Conservation (phyloP, 2,113 vertebrate species). For the Chiloscyllium plagiosum region DNA sequence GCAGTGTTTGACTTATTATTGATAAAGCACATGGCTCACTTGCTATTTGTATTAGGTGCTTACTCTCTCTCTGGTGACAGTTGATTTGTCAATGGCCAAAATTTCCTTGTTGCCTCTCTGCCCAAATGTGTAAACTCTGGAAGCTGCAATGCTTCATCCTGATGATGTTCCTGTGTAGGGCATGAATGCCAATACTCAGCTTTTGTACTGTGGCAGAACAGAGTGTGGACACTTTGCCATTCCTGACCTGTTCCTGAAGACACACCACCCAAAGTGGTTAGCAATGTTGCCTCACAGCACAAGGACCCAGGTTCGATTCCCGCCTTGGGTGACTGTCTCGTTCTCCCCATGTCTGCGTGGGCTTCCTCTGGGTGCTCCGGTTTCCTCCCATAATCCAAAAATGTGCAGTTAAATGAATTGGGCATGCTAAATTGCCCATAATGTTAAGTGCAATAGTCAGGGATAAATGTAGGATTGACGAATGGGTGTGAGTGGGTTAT, state of each 20-base stretch:
- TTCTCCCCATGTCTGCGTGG: no score
- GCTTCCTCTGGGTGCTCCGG: no score
- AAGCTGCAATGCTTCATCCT: background rate
- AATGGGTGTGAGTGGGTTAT: no score
- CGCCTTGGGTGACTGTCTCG: no score
- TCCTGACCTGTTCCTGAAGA: background rate
- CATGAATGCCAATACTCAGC: background rate
- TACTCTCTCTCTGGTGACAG: background rate
- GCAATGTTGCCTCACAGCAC: no score
- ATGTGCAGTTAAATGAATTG: no score
- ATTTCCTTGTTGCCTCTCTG: background rate
- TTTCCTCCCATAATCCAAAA: no score
- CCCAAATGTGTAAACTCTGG: background rate
- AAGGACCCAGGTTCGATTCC: no score
- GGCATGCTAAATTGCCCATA: no score
- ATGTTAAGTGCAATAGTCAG: no score
- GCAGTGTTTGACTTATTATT: background rate
- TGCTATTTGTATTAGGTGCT: background rate
- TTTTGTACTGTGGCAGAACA: background rate
- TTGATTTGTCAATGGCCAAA: background rate
- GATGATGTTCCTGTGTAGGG: background rate
- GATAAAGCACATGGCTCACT: background rate
- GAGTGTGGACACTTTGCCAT: background rate
- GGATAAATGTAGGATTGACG: no score
- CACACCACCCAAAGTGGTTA: background rate